Conservation (phyloP, 2,888 invertebrate genomes). For the Graphium colonna region DNA sequence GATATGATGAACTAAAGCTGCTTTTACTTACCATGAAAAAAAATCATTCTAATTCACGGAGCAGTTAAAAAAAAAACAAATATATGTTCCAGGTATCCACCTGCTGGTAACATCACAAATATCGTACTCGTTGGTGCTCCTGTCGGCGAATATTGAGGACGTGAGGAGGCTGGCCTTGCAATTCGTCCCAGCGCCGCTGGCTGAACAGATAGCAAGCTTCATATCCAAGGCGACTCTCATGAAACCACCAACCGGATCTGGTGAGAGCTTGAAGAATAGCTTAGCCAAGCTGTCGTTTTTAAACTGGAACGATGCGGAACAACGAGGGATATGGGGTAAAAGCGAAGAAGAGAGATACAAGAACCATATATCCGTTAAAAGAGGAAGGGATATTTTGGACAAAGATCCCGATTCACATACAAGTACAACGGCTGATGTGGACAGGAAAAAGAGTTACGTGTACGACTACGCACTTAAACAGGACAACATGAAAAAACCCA, state of each 20-base stretch:
- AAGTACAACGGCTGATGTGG: not conserved
- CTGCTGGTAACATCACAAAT: conserved; percentile 35
- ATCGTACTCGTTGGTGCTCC: conserved; percentile 39
- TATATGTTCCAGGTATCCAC: conserved; percentile 39
- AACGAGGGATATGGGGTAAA: not conserved
- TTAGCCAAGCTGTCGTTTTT: conserved; percentile 3
- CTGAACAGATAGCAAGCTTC: conserved; percentile 43
- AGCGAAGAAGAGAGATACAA: not conserved
- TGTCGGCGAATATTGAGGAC: conserved; percentile 58
- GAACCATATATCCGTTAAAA: not conserved
- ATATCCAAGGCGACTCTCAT: conserved; percentile 32
- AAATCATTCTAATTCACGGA: too few species aligned
- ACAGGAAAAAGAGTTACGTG: not conserved
- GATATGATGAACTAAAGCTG: too few species aligned
- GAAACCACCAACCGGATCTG: conserved; percentile 24
- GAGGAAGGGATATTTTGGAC: not conserved
- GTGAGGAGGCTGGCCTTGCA: conserved; percentile 49
- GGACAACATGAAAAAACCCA: not conserved
- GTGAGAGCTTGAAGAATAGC: conserved; percentile 33
- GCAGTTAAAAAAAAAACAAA: too few species aligned
- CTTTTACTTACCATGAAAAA: too few species aligned
- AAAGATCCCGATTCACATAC: too few species aligned
- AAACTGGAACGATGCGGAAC: not conserved
- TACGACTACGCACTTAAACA: conserved; percentile 5
- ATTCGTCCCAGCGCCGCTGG: conserved; percentile 46